Evolutionary conservation across 2,888 invertebrate species (phyloP), one percentile per base, ranked within the genome.

Genomic region (Cordylochernes scorpioides): DNA sequence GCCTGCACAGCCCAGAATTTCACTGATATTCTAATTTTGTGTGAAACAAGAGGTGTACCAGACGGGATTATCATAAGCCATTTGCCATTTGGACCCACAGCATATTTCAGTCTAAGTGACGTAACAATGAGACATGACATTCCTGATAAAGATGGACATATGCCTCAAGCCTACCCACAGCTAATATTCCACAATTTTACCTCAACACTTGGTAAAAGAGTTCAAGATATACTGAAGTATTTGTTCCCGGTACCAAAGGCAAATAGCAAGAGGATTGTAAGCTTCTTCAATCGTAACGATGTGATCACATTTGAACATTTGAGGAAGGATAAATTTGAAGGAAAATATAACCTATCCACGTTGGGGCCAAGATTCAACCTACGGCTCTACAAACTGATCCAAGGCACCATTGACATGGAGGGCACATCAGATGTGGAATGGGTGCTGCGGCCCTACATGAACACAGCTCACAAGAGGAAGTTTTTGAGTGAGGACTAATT

Each of bases 281-380:
- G 88, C 0, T 94, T 97, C 53, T 74, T 84, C 0, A 94, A 94
- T 58, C 72, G 86, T 44, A 82, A 91, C 45, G 97, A 97, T 53
- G 84, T 74, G 45, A 71, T 97, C 32, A 71, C 77, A 35, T 94
- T 94, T 49, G 64, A n/a, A n/a, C n/a, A n/a, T n/a, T n/a, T n/a
- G n/a, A n/a, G n/a, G n/a, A n/a, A n/a, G n/a, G n/a, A n/a, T n/a
- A n/a, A n/a, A n/a, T n/a, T n/a, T n/a, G 10, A 19, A 19, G 10
- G 9, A 19, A 19, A n/a, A 2, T 2, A 19, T 19, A 2, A 2
- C 9, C 10, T 19, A 19, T 19, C 10, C 10, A 19, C 10, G 2
- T 19, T n/a, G 10, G 9, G 21, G 10, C 21, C 10, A n/a, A n/a
- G 9, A 19, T 19, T 19, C 10, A 30, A 44, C 46, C 30, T 41